Percentiles rank a stretch among this genome's conserved stretches.
Evolutionary conservation across 2,888 invertebrate genomes (phyloP).

Genomic region (Glyphotaelius pellucidus): DNA sequence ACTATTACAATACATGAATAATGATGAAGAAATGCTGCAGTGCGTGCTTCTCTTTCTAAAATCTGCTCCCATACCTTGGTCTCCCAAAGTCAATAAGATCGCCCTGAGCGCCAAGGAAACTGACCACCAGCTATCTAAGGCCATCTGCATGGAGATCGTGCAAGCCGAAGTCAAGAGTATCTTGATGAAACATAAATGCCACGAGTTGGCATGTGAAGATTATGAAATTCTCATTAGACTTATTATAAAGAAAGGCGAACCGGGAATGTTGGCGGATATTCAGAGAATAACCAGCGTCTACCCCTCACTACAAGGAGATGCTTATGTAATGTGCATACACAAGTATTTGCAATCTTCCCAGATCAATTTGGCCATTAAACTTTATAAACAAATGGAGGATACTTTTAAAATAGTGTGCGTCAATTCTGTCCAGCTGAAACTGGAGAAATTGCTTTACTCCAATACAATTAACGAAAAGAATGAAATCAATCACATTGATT

Average conservation of each 20-base stretch:
- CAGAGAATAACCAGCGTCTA: constrained; percentile 62
- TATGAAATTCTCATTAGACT: constrained; percentile 59
- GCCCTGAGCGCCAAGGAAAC: constrained; percentile 49
- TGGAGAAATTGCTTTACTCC: constrained; percentile 73
- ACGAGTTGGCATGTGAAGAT: constrained; percentile 60
- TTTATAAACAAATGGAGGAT: constrained; percentile 57
- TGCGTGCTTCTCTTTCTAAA: constrained; percentile 62
- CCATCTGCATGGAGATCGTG: constrained; percentile 58
- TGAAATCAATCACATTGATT: constrained; percentile 75
- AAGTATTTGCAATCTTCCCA: constrained; percentile 56
- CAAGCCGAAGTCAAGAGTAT: constrained; percentile 59
- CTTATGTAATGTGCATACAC: constrained; percentile 62
- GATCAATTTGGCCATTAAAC: constrained; percentile 56
- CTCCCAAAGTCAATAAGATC: constrained; percentile 56
- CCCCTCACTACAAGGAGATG: constrained; percentile 58
- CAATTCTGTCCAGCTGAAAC: constrained; percentile 69
- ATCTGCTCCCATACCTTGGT: constrained; percentile 61
- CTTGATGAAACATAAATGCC: constrained; percentile 64
- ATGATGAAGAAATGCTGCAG: constrained; percentile 59
- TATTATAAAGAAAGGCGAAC: constrained; percentile 59
- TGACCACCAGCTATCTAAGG: constrained; percentile 47
- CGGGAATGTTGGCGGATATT: constrained; percentile 64
- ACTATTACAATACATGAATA: constrained; percentile 59
- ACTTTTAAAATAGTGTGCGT: constrained; percentile 55
- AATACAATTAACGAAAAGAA: constrained; percentile 67